phyloP scores from a whole-genome alignment of 2,797 vertebrate genomes.

The Remorina albescens region DNA sequence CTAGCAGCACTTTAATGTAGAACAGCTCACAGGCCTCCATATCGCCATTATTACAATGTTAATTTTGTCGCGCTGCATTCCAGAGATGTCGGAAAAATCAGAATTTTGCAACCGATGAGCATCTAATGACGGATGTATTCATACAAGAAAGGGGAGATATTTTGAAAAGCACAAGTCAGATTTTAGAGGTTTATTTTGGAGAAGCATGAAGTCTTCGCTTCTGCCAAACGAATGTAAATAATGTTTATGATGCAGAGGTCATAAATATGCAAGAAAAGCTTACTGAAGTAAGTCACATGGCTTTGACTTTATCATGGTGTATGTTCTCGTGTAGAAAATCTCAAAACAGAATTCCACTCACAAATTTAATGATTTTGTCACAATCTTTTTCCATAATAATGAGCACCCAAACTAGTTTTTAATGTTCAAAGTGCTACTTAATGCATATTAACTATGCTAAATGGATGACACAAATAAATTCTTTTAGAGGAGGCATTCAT shows the following conservation, averaged over 20 bases:
- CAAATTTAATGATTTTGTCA: neutral
- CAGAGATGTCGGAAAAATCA: conserved; percentile 34
- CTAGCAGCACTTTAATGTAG: conserved; percentile 26
- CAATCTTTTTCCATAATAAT: neutral
- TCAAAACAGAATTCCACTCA: conserved; percentile 2
- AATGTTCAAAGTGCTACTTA: neutral
- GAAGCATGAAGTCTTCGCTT: neutral
- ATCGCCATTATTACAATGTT: neutral
- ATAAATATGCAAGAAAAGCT: conserved; percentile 6
- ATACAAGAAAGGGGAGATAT: neutral
- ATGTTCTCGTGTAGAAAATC: neutral
- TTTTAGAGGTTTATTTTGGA: neutral
- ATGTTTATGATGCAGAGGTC: neutral
- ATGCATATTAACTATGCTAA: neutral
- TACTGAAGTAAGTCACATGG: neutral
- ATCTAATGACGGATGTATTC: neutral
- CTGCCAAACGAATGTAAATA: neutral
- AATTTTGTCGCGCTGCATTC: conserved; percentile 36
- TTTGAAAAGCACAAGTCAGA: neutral
- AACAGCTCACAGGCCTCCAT: conserved; percentile 15
- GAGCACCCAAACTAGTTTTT: neutral
- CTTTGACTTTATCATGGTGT: neutral
- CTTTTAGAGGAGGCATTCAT: neutral
- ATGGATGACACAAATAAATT: neutral
- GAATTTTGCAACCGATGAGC: conserved; percentile 6